Evolutionary conservation across 1,140 invertebrate species (phyloP), one percentile per base, ranked within the genome.

Genomic region (Tetramorium simillimum): DNA sequence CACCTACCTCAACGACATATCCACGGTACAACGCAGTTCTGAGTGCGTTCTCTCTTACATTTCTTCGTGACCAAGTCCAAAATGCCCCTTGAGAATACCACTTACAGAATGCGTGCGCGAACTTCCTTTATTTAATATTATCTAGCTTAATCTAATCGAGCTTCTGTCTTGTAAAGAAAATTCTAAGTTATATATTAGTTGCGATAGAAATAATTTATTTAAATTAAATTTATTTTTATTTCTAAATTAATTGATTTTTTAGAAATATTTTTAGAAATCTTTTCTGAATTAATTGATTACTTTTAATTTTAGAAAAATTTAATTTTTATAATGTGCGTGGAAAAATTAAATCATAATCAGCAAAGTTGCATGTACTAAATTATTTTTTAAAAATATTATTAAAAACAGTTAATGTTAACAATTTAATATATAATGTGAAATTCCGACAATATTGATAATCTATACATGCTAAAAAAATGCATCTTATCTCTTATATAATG

Each of bases 1-100:
- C 65, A 65, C 70, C 87, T 70, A 91, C 75, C 77, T 92, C 82
- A 40, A 86, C 85, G 86, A 92, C 92, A 89, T 89, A 78, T 91
- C 67, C 62, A 24, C 60, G 56, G n/a, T 63, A 76, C 65, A 40
- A 53, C 43, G 53, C 43, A 76, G 37, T 77, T 80, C 82, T 86
- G 65, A 77, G 76, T 85, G 69, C 72, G 53, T 86, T 72, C 82
- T 62, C 88, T 73, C 73, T 82, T 87, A 56, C 53, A 21, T 89
- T 91, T 80, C 67, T 88, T 86, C 75, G 63, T 78, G 70, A 77
- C 62, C 62, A 49, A 82, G 43, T 43, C 80, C 51, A 78, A 85
- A 90, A 85, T 70, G 67, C 69, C 69, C 51, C 85, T 24, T 33
- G 82, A 70, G 80, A 72, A 72, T 51, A 70, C 40, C 72, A 78